Conservation (phyloP, 1,140 invertebrate species). For the Aethina tumida region DNA sequence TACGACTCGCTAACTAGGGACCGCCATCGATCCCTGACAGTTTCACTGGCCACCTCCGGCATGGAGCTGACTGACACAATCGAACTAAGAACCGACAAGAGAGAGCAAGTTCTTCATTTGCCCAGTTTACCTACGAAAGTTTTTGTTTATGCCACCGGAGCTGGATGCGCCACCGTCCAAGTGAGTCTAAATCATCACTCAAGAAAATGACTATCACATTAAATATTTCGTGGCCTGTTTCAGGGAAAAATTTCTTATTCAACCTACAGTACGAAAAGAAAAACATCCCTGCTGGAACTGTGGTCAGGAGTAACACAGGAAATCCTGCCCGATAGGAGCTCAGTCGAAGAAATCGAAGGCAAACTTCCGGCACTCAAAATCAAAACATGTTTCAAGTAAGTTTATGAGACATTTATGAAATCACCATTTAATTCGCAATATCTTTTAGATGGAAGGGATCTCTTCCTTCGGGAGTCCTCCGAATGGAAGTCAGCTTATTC, state of each 20-base stretch:
- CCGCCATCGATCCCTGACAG: constrained; percentile 46
- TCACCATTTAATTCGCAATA: too few species aligned
- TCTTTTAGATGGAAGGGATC: constrained; percentile 45
- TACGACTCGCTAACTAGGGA: constrained; percentile 47
- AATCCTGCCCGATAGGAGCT: constrained; percentile 45
- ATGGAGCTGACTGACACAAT: constrained; percentile 56
- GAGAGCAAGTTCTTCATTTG: constrained; percentile 42
- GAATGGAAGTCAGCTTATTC: constrained; percentile 49
- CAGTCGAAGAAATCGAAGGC: constrained; percentile 49
- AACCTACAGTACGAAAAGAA: constrained; percentile 43
- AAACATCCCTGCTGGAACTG: constrained; percentile 43
- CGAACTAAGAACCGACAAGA: constrained; percentile 43
- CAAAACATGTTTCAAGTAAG: constrained; percentile 49
- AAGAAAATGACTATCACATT: not conserved
- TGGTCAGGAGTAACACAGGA: constrained; percentile 49
- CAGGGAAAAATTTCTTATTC: constrained; percentile 47
- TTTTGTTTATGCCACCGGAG: constrained; percentile 54
- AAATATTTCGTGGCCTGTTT: constrained; percentile 5
- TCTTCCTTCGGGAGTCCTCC: constrained; percentile 45
- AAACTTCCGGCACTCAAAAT: constrained; percentile 47
- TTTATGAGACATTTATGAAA: constrained; percentile 5
- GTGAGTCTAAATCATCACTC: constrained; percentile 26
- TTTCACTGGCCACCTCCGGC: constrained; percentile 52
- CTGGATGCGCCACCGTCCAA: constrained; percentile 53
- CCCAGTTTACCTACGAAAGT: constrained; percentile 54